Conservation (phyloP, 2,888 invertebrate genomes). For the Apocheima hispidaria region DNA sequence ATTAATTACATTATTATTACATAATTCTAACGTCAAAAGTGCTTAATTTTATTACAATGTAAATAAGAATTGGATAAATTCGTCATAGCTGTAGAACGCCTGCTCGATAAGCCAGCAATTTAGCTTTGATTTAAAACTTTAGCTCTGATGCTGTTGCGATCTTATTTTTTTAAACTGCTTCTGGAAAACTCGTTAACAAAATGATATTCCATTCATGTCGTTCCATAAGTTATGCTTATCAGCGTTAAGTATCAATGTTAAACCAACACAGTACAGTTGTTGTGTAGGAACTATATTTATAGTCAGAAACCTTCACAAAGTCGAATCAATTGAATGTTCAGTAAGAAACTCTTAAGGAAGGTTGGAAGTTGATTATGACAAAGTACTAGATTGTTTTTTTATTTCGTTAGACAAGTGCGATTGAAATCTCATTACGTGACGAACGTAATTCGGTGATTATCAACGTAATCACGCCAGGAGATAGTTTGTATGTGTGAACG, state of each 20-base stretch:
- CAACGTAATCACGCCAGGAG: slow-evolving; percentile 56
- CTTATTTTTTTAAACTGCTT: no score
- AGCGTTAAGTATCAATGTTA: slow-evolving; percentile 10
- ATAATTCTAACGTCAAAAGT: no score
- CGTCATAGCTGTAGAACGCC: no score
- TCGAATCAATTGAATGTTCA: no score
- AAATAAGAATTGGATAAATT: no score
- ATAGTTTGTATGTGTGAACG: slow-evolving; percentile 69
- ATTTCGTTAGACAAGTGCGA: slow-evolving; percentile 44
- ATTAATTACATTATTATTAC: no score
- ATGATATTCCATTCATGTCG: slow-evolving; percentile 7
- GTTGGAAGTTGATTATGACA: slow-evolving; percentile 2
- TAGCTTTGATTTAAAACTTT: no score
- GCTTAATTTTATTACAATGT: no score
- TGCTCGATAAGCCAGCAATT: no score
- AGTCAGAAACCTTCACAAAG: no score
- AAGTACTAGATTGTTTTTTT: background rate
- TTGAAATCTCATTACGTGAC: slow-evolving; percentile 62
- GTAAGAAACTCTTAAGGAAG: background rate
- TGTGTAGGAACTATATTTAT: background rate
- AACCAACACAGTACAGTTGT: background rate
- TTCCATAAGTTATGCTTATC: slow-evolving; percentile 20
- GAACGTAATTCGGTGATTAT: slow-evolving; percentile 57
- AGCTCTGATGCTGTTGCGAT: no score
- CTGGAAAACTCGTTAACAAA: background rate